Base-by-base conservation (phyloP, 2,113 vertebrate species). In the Oreochromis tanganicae region DNA sequence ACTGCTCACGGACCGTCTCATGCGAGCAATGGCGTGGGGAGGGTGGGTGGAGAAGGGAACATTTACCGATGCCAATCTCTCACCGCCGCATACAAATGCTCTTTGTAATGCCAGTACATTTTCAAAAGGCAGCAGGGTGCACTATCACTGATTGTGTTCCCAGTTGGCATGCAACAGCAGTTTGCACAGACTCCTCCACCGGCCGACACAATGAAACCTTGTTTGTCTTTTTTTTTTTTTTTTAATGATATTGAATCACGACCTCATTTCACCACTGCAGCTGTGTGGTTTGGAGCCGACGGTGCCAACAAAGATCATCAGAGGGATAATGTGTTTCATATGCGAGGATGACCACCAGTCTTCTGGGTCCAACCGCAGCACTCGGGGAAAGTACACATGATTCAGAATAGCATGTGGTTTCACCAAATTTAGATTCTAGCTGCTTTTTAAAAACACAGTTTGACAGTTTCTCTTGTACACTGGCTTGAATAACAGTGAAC, bases 141-240 rank as follows among this genome's bases (percentile, higher is more conserved):
- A 85, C 88, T 84, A 87, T 93, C 92, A 50, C 87, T 89, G 93
- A 92, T 89, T 92, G 91, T 89, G 81, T 90, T 91, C 90, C 94
- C 93, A 93, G 24, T 91, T 95, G 94, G 94, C 92, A 91, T 87
- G 88, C 91, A 88, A 80, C 84, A 83, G 84, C 88, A 84, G 87
- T 93, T 89, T 92, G 87, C 88, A 73, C 89, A 87, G 84, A 88
- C 86, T 73, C 88, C 85, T 90, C 86, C 34, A 83, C 89, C 83
- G 57, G 73, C 82, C 68, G 21, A 73, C 89, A 96, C 95, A 96
- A 95, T 95, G 91, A 92, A 82, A 83, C 81, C 88, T 94, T 96
- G 93, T 96, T 90, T 91, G 86, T 88, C 85, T 85, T 73, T 43
- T 57, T 61, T 55, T 85, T 61, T 57, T 83, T 73, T 86, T 63